Evolutionary conservation across 2,113 vertebrate species (phyloP).

Genomic region (Thunnus thynnus): DNA sequence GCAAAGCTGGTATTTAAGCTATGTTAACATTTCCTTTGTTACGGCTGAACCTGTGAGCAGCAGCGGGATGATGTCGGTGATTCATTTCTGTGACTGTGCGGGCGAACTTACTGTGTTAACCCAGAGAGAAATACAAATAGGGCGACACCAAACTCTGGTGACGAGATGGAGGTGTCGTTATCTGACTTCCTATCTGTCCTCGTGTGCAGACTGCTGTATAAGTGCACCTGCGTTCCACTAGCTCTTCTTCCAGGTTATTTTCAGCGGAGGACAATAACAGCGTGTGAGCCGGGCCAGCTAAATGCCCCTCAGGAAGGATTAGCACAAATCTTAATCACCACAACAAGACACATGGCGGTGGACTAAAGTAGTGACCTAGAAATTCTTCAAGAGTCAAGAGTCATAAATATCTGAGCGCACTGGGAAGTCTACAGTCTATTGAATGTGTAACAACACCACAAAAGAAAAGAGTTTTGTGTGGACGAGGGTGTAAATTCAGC

Average conservation of each 20-base stretch:
- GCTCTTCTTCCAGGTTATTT: conserved; percentile 52
- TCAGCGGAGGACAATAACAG: conserved; percentile 29
- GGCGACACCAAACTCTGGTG: background rate
- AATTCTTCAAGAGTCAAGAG: conserved; percentile 43
- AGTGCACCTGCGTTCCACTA: conserved; percentile 41
- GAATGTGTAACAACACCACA: background rate
- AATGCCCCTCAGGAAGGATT: conserved; percentile 60
- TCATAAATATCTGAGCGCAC: conserved; percentile 12
- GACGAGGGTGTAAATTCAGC: conserved; percentile 1
- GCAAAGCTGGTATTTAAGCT: background rate
- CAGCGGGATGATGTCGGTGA: background rate
- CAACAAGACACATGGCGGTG: conserved; percentile 38
- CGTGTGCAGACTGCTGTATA: background rate
- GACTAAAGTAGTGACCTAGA: conserved; percentile 28
- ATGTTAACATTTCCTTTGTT: background rate
- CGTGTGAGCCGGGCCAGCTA: conserved; percentile 3
- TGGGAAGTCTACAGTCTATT: background rate
- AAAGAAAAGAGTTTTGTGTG: background rate
- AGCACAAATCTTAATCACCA: conserved; percentile 53
- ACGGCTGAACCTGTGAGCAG: background rate
- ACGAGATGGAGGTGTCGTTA: background rate
- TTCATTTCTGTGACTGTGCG: background rate
- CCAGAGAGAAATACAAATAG: too few species aligned
- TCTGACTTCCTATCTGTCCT: background rate
- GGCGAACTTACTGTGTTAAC: too few species aligned